Percentiles rank a stretch among this genome's conserved stretches.
These are phyloP conservation scores for Agrenia bidenticulata DNA, from an alignment of 2,888 invertebrate genomes.

Conservation along the genomic window DNA sequence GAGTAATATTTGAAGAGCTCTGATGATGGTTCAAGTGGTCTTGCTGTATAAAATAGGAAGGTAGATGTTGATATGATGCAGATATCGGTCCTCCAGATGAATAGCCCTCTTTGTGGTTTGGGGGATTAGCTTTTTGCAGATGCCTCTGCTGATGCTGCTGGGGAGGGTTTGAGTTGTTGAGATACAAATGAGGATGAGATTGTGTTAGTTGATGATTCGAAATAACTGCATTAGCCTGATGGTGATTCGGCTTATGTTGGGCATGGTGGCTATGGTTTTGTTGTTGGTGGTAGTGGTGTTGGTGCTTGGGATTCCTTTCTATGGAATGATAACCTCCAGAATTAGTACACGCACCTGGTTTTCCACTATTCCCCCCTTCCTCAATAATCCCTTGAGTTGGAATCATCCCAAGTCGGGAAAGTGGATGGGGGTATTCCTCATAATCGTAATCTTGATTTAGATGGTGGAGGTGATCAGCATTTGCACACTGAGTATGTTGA, in stretches of 20 bases:
- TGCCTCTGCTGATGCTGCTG: neutral
- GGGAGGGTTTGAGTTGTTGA: neutral
- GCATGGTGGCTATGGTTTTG: neutral
- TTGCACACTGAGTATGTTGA: constrained; percentile 29
- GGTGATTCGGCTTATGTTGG: neutral
- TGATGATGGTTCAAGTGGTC: neutral
- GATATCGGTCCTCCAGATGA: neutral
- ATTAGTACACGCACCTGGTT: constrained; percentile 4
- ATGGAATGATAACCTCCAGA: neutral
- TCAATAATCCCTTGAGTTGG: constrained; percentile 28
- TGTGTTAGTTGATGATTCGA: constrained; percentile 36
- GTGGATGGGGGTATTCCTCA: constrained; percentile 19
- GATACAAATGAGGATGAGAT: constrained; percentile 41
- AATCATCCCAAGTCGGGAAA: constrained; percentile 35
- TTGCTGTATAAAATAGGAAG: constrained; percentile 10
- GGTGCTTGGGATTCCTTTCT: neutral
- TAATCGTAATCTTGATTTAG: neutral
- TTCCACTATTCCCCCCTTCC: constrained; percentile 27
- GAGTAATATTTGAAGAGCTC: neutral
- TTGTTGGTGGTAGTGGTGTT: neutral
- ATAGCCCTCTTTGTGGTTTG: neutral
- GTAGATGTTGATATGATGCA: constrained; percentile 7
- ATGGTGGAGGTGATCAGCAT: constrained; percentile 14
- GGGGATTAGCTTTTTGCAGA: neutral
- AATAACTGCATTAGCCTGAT: constrained; percentile 15